These are phyloP conservation scores for Thunnus albacares DNA, from an alignment of 2,797 vertebrate species.

Conservation along the genomic window DNA sequence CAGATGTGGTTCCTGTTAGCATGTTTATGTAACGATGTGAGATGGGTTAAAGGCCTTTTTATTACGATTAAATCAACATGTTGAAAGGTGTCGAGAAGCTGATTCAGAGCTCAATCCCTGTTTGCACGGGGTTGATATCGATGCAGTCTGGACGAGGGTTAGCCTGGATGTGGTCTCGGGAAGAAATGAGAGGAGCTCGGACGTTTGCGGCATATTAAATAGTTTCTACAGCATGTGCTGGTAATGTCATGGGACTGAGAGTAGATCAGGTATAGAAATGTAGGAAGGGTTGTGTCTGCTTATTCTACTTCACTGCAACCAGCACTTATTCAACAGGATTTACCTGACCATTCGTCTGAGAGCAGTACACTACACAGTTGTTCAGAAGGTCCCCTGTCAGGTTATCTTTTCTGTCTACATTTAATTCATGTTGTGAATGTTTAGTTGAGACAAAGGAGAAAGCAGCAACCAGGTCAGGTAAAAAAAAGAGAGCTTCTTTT, in stretches of 20 bases:
- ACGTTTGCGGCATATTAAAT: slow-evolving; percentile 41
- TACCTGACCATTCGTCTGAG: neutral
- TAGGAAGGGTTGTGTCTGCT: slow-evolving; percentile 7
- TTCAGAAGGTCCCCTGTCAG: neutral
- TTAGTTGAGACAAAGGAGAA: slow-evolving; percentile 7
- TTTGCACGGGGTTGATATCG: slow-evolving; percentile 17
- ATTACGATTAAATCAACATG: slow-evolving; percentile 12
- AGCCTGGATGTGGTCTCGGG: slow-evolving; percentile 5
- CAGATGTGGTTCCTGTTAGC: neutral
- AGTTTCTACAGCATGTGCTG: slow-evolving; percentile 11
- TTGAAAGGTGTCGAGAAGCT: neutral
- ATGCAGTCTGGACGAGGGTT: slow-evolving; percentile 10
- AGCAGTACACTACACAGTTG: neutral
- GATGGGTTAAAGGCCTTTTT: slow-evolving; percentile 8
- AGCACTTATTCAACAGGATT: slow-evolving; percentile 12
- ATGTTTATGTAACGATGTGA: neutral
- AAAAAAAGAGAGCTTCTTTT: neutral
- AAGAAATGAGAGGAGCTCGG: slow-evolving; percentile 8
- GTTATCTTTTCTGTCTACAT: neutral
- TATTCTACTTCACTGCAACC: slow-evolving; percentile 10
- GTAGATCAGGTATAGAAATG: slow-evolving; percentile 24
- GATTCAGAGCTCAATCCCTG: slow-evolving; percentile 14
- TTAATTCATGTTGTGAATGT: slow-evolving; percentile 18
- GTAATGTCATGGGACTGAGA: slow-evolving; percentile 21
- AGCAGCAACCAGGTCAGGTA: neutral